These are phyloP conservation scores for Heteractis magnifica DNA, from an alignment of 92 coral and sea anemone genomes.

Conservation along the genomic window DNA sequence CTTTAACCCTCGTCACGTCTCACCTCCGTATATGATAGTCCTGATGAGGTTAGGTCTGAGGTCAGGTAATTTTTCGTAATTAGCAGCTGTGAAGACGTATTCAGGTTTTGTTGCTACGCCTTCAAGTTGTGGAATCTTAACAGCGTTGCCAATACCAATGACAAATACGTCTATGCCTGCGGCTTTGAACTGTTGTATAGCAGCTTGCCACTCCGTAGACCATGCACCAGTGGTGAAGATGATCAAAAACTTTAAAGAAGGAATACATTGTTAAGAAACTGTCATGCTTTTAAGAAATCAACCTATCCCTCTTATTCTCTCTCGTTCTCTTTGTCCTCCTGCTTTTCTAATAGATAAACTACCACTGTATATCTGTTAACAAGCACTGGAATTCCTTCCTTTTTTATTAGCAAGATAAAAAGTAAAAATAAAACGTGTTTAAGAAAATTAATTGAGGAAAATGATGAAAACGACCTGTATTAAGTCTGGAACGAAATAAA, in stretches of 20 bases:
- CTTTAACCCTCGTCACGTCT: too few species aligned
- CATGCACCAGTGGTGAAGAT: conserved; percentile 41
- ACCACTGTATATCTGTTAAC: too few species aligned
- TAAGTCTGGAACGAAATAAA: too few species aligned
- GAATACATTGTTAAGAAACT: background rate
- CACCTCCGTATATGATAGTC: conserved; percentile 61
- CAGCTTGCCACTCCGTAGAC: conserved; percentile 30
- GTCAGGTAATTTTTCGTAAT: conserved; percentile 8
- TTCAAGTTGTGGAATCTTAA: conserved; percentile 13
- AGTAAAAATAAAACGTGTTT: too few species aligned
- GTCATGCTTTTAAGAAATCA: background rate
- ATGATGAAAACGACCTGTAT: too few species aligned
- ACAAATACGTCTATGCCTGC: conserved; percentile 20
- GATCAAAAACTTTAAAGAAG: conserved; percentile 15
- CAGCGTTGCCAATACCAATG: conserved; percentile 26
- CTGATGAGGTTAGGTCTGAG: conserved; percentile 51
- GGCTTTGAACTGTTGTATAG: conserved; percentile 10
- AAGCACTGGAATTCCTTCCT: too few species aligned
- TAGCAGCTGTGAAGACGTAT: conserved; percentile 26
- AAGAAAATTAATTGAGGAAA: too few species aligned
- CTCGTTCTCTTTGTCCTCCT: too few species aligned
- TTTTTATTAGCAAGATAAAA: too few species aligned
- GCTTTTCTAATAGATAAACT: too few species aligned
- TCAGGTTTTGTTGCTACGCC: conserved; percentile 33
- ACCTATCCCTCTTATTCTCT: too few species aligned